Percentiles rank a stretch among this genome's conserved stretches.
These are phyloP conservation scores for Mimumesa dahlbomi DNA, from an alignment of 2,888 invertebrate genomes.

Conservation along the genomic window DNA sequence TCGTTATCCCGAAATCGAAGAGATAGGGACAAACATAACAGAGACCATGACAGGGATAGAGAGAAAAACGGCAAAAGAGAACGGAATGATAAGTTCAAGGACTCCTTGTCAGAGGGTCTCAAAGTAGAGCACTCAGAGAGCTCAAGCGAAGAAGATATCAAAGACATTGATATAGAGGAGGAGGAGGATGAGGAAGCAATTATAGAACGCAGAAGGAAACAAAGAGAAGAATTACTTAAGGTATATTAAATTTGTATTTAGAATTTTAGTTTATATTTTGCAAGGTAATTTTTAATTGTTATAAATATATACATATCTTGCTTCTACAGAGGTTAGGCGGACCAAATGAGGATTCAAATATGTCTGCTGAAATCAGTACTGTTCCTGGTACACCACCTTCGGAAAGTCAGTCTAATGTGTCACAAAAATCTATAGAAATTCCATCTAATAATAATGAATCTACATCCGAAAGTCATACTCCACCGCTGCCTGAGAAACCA, in stretches of 20 bases:
- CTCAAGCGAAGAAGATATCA: conserved; percentile 86
- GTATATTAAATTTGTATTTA: too few species aligned
- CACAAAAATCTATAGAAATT: conserved; percentile 70
- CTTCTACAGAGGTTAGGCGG: conserved; percentile 82
- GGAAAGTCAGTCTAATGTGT: conserved; percentile 65
- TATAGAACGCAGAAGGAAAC: conserved; percentile 92
- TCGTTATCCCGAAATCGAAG: conserved; percentile 71
- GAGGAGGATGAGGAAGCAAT: conserved; percentile 96
- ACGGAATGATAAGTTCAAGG: conserved; percentile 84
- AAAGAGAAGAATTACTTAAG: conserved; percentile 93
- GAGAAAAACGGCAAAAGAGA: conserved; percentile 78
- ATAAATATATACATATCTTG: too few species aligned
- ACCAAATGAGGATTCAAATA: conserved; percentile 83
- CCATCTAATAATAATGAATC: conserved; percentile 76
- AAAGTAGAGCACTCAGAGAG: conserved; percentile 85
- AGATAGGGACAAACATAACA: conserved; percentile 75
- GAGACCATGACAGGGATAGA: conserved; percentile 78
- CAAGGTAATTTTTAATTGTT: too few species aligned
- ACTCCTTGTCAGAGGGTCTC: conserved; percentile 90
- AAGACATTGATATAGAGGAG: conserved; percentile 88
- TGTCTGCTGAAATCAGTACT: conserved; percentile 72
- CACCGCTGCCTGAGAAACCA: conserved; percentile 74
- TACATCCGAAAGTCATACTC: conserved; percentile 75
- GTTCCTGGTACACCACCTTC: conserved; percentile 64
- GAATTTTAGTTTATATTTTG: too few species aligned